Base-by-base conservation (phyloP, 2,888 invertebrate genomes). In the Scaptomyza reducta region DNA sequence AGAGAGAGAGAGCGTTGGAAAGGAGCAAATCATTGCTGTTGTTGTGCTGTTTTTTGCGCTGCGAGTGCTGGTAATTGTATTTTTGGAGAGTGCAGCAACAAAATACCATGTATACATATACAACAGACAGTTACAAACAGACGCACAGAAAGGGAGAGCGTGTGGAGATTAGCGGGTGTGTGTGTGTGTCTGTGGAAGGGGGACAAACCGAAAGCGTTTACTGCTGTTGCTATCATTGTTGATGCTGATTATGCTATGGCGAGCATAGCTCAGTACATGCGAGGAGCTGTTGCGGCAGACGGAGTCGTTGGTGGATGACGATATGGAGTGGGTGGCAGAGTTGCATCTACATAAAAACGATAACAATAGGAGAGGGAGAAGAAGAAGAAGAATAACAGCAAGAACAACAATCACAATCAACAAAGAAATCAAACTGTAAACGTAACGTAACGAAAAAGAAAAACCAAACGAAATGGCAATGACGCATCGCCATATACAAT, bases 161-260 rank as follows among this genome's bases (percentile, higher is more conserved):
- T 9, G 40, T 16, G 40, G 40, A 40, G 40, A 40, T 16, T 16
- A 41, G 41, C 18, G 9, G 16, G 40, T n/a, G n/a, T 22, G 16
- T 35, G 42, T 14, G 18, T 42, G 22, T 14, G 14, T 33, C 10
- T 35, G 35, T 18, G 56, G 46, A 47, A 59, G 41, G 49, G 41
- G 14, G 75, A 85, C 84, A 82, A 85, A 85, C 84, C 84, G 84
- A 78, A 73, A 70, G 74, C 71, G 79, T 69, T 84, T 77, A 70
- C 62, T 71, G 70, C 47, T 62, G 49, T 46, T 72, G 68, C 62
- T 61, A 59, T 56, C 55, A 44, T 69, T 63, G 59, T 78, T 70
- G 55, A 78, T 58, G 68, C 65, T 84, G 78, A 85, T 85, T 75
- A 79, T 81, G 77, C 74, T 74, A 66, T 87, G 87, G 42, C 87